These are phyloP conservation scores for Nyctibius grandis DNA, from an alignment of 2,797 vertebrate genomes.

Conservation along the genomic window DNA sequence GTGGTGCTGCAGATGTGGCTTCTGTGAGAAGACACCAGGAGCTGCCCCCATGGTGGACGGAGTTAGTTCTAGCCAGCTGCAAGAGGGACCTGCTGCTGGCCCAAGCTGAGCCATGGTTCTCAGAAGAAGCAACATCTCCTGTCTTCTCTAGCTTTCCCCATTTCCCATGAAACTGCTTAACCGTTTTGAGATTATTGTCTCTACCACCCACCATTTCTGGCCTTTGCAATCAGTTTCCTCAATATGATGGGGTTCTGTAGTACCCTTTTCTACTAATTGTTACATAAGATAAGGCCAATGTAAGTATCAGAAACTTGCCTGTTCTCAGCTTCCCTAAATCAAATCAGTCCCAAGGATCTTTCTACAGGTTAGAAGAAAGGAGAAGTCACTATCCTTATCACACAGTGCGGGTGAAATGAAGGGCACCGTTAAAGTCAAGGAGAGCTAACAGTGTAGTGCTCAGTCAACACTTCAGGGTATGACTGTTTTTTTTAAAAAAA, in stretches of 20 bases:
- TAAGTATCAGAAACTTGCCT: background rate
- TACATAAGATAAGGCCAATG: background rate
- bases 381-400: background rate
- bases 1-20: background rate
- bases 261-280: background rate
- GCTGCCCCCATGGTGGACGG: fast-evolving
- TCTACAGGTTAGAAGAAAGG: background rate
- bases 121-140: background rate
- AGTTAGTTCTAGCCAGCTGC: background rate
- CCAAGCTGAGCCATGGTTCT: background rate
- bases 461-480: background rate
- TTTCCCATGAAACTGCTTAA: background rate
- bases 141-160: background rate
- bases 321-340: background rate
- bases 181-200: background rate
- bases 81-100: background rate
- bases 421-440: background rate
- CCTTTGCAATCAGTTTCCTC: background rate
- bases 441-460: background rate
- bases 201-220: background rate
- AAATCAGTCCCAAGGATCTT: background rate
- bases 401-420: background rate
- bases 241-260: background rate
- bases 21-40: background rate
- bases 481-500: background rate